These are phyloP conservation scores for Geococcyx californianus DNA, from an alignment of 2,113 vertebrate species.

Conservation along the genomic window DNA sequence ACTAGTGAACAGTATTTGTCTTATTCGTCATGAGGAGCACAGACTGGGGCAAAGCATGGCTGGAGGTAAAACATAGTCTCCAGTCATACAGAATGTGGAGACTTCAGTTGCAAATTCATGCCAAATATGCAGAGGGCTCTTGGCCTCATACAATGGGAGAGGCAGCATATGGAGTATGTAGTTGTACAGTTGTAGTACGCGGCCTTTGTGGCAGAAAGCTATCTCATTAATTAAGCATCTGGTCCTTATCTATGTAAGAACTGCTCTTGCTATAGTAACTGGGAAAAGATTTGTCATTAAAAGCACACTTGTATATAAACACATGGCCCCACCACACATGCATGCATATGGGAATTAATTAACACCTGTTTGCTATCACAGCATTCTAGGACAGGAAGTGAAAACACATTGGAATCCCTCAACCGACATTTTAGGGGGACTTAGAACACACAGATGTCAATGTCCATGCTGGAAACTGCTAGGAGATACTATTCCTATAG, in stretches of 20 bases:
- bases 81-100: background rate
- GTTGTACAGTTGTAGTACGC: background rate
- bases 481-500: background rate
- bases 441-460: background rate
- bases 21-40: rapidly evolving
- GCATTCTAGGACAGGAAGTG: background rate
- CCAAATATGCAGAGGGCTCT: background rate
- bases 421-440: background rate
- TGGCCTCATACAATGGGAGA: background rate
- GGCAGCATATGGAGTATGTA: background rate
- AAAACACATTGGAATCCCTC: background rate
- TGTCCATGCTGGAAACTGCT: background rate
- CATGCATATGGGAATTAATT: background rate
- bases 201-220: background rate
- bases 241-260: background rate
- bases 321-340: background rate
- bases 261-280: background rate
- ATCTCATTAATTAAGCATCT: background rate
- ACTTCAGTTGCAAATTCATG: background rate
- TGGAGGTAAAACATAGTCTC: background rate
- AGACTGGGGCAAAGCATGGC: background rate
- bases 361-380: slow-evolving; percentile 31
- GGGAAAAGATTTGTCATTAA: background rate
- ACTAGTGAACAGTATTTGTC: background rate
- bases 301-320: background rate